Evolutionary conservation across 2,888 invertebrate species (phyloP), one percentile per base, ranked within the genome.

Genomic region (Phlogophora meticulosa): DNA sequence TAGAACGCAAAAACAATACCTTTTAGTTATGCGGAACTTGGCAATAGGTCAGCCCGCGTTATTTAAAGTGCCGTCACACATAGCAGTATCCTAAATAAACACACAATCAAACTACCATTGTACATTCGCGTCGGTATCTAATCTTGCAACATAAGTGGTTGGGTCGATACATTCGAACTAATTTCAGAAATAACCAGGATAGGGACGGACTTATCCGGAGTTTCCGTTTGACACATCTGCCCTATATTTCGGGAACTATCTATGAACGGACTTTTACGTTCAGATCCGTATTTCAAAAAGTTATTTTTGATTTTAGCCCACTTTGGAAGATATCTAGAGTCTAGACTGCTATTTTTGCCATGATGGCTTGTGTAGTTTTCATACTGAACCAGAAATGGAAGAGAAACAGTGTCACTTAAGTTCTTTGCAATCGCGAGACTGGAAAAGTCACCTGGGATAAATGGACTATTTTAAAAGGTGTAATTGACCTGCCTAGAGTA

Each of bases 111-210:
- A 69, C 59, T 69, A 64, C 40, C 69, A 63, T 63, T 61, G 46
- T 66, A 51, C 40, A 63, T 59, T 61, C 34, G 57, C 38, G 24
- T 40, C 51, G 46, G 53, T 80, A 81, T 81, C 82, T 83, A 59
- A 83, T 82, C 83, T 72, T 64, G 67, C 28, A 60, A 58, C 67
- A 61, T 42, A 60, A 45, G 57, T 49, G 58, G 38, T 38, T 46
- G 40, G 78, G 79, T 85, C 85, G 71, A 85, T 85, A 83, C 53
- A 43, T 67, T 66, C 57, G 65, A 80, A 81, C 76, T 72, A 72
- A 82, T 78, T 81, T 78, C 45, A 32, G 56, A 46, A 70, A 61
- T 46, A 61, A 34, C 63, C 43, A 55, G 55, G 70, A 73, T 79
- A 68, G 53, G 46, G 49, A 20, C 15, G 46, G 49, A 20, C 15